Percentiles rank a stretch among this genome's conserved stretches.
phyloP scores from a whole-genome alignment of 2,888 invertebrate species.

The Metacarcinus magister region DNA sequence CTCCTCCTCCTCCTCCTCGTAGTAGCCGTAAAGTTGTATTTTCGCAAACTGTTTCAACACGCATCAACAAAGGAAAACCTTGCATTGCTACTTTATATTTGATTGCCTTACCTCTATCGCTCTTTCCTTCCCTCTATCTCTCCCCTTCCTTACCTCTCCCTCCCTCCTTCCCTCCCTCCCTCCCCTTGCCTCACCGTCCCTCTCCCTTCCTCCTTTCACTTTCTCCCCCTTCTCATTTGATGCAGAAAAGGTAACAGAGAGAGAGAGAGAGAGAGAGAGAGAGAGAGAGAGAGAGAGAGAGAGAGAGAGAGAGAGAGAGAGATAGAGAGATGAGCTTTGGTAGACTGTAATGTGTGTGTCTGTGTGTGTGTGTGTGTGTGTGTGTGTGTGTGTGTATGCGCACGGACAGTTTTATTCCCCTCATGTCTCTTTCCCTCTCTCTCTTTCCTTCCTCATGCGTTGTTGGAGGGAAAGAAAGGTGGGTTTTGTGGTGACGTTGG shows the following conservation, averaged over 20 bases:
- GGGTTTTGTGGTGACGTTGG: not conserved
- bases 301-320: not conserved
- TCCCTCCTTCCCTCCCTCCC: not conserved
- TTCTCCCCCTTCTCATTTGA: not conserved
- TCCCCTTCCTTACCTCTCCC: not conserved
- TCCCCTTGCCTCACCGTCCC: not conserved
- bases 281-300: slow-evolving; percentile 16
- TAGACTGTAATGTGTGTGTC: not conserved
- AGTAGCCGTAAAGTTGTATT: not conserved
- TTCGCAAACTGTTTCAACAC: too few species aligned
- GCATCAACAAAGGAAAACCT: too few species aligned
- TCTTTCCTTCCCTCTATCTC: not conserved
- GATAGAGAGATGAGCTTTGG: not conserved
- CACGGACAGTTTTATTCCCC: not conserved
- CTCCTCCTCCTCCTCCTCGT: not conserved
- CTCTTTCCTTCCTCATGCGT: not conserved
- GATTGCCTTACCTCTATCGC: not conserved
- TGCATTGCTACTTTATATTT: not conserved
- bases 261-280: not conserved
- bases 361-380: slow-evolving; percentile 53
- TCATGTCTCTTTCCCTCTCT: not conserved
- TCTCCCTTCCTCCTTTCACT: not conserved
- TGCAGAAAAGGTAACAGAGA: slow-evolving; percentile 11
- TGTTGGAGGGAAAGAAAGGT: not conserved
- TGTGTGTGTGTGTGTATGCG: slow-evolving; percentile 6